Evolutionary conservation across 1,140 invertebrate genomes (phyloP).

Genomic region (Xylocopa sonorina): DNA sequence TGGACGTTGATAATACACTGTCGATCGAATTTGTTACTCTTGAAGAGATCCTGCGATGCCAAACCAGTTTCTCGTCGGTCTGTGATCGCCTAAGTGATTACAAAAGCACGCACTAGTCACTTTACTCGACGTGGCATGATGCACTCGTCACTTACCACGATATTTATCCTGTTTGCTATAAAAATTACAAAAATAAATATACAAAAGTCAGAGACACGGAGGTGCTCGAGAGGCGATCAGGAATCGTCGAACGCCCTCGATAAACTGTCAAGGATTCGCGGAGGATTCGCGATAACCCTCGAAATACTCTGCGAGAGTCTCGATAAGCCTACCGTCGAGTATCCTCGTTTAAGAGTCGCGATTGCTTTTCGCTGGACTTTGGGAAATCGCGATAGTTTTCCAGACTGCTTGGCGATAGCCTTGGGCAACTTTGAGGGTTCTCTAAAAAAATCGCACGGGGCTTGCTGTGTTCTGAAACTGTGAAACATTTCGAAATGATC

Average conservation of each 20-base stretch:
- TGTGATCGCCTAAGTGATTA: too few relatives aligned
- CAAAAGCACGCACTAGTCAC: too few relatives aligned
- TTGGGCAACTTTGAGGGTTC: background rate
- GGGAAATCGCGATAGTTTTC: conserved; percentile 10
- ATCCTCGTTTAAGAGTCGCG: conserved; percentile 7
- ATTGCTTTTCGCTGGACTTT: conserved; percentile 14
- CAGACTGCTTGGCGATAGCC: background rate
- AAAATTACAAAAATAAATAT: too few relatives aligned
- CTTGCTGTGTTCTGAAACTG: background rate
- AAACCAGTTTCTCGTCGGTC: too few relatives aligned
- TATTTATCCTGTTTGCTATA: too few relatives aligned
- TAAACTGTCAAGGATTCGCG: conserved; percentile 12
- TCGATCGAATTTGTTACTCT: too few relatives aligned
- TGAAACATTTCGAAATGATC: background rate
- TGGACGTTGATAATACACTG: too few relatives aligned
- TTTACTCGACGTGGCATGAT: too few relatives aligned
- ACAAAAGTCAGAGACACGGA: too few relatives aligned
- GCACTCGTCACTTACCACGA: too few relatives aligned
- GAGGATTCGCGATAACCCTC: conserved; percentile 5
- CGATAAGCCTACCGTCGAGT: conserved; percentile 31
- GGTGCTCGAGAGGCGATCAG: background rate
- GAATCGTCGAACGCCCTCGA: background rate
- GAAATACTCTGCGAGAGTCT: background rate
- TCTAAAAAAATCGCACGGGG: background rate
- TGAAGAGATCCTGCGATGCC: too few relatives aligned